Evolutionary conservation across 2,797 vertebrate species (phyloP).

Genomic region (Columba guinea): DNA sequence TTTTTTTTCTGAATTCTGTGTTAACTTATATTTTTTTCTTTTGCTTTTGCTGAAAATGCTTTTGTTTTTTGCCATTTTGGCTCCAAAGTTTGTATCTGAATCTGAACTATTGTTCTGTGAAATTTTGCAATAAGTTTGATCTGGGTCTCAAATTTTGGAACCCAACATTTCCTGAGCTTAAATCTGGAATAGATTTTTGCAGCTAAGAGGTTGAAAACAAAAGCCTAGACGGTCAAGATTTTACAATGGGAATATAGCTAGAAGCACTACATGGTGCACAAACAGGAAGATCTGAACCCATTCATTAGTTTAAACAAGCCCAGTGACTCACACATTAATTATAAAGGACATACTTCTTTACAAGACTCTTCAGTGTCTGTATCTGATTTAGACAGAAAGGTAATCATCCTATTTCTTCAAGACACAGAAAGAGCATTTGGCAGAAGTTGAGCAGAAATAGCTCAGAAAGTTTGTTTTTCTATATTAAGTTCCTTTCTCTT

Average conservation of each 20-base stretch:
- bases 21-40: neutral
- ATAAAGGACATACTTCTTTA: neutral
- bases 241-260: slow-evolving; percentile 10
- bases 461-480: neutral
- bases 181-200: slow-evolving; percentile 32
- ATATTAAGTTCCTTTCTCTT: neutral
- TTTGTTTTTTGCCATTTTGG: neutral
- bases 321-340: neutral
- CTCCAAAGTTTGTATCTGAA: neutral
- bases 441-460: neutral
- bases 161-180: neutral
- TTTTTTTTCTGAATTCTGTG: neutral
- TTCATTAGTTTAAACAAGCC: slow-evolving; percentile 8
- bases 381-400: slow-evolving; percentile 1
- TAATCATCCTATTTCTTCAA: neutral
- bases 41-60: neutral
- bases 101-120: slow-evolving; percentile 3
- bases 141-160: neutral
- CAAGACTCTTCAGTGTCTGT: neutral
- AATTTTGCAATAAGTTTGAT: neutral
- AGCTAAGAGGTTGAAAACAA: neutral
- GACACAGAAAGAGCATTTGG: neutral
- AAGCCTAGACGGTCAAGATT: neutral
- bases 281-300: neutral
- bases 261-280: neutral